A percentile compares a stretch with the other conserved stretches of the same genome.
Evolutionary conservation across 92 coral and sea anemone genomes (phyloP).

Genomic region (Hydrozoanthus gracilis): DNA sequence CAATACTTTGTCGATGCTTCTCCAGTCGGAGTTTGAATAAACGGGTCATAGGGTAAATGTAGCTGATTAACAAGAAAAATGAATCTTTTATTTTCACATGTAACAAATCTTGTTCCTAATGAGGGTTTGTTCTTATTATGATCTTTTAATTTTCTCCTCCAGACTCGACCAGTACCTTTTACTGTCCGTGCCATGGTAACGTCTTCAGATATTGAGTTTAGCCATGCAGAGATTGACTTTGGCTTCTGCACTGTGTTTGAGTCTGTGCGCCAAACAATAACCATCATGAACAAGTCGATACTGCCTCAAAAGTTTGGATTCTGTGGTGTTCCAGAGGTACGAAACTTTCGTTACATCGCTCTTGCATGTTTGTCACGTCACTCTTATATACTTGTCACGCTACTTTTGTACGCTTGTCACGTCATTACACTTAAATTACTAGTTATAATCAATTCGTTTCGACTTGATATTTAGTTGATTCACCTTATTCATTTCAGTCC

Average conservation of each 20-base stretch:
- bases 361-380: background rate
- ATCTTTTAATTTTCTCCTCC: background rate
- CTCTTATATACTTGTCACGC: too few species aligned
- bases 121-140: background rate
- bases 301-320: constrained; percentile 95
- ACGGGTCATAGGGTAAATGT: too few species aligned
- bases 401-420: too few species aligned
- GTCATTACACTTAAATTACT: too few species aligned
- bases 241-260: constrained; percentile 90
- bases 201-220: constrained; percentile 94
- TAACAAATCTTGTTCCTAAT: background rate
- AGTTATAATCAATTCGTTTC: too few species aligned
- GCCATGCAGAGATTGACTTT: constrained; percentile 81
- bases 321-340: constrained; percentile 97
- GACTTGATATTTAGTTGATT: too few species aligned
- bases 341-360: background rate
- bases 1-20: too few species aligned
- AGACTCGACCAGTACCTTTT: constrained; percentile 97
- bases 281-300: constrained; percentile 88
- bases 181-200: constrained; percentile 90
- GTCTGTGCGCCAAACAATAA: constrained; percentile 92
- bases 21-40: too few species aligned
- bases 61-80: too few species aligned
- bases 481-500: too few species aligned
- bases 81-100: too few species aligned